phyloP scores from a whole-genome alignment of 2,888 invertebrate species.

The Zhengitettix transpicula region DNA sequence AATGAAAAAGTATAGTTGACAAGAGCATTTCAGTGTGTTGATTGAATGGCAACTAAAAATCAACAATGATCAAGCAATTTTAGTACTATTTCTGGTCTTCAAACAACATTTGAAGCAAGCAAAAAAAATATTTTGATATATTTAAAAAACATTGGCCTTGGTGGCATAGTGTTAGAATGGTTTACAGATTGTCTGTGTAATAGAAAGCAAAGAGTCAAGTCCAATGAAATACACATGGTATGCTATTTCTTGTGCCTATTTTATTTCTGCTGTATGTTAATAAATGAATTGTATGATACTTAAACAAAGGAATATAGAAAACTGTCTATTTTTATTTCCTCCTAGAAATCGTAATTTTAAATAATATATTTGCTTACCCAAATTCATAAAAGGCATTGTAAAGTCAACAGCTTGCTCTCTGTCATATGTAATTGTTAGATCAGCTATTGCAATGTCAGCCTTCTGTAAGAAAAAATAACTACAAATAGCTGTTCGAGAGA shows the following conservation, averaged over 20 bases:
- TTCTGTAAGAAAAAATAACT: conserved; percentile 29
- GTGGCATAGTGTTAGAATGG: too few relatives aligned
- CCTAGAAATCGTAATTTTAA: neutral
- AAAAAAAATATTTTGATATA: too few relatives aligned
- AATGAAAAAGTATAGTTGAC: too few relatives aligned
- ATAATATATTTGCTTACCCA: conserved; percentile 32
- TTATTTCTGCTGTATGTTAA: neutral
- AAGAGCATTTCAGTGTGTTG: too few relatives aligned
- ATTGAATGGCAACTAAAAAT: too few relatives aligned
- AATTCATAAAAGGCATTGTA: conserved; percentile 97
- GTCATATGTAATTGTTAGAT: conserved; percentile 92
- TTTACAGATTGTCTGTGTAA: too few relatives aligned
- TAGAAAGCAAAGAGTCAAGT: too few relatives aligned
- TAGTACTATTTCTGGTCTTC: too few relatives aligned
- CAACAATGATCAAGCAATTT: too few relatives aligned
- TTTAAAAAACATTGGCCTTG: too few relatives aligned
- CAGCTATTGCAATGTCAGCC: conserved; percentile 91
- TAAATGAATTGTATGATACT: too few relatives aligned
- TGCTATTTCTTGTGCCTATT: neutral
- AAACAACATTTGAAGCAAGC: too few relatives aligned
- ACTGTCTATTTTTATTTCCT: neutral
- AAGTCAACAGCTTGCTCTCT: conserved; percentile 90
- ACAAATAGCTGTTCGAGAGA: neutral
- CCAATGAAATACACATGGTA: neutral
- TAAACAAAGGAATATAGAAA: neutral